These are phyloP conservation scores for Ciconia nigra DNA, from an alignment of 2,797 vertebrate species.

Conservation along the genomic window DNA sequence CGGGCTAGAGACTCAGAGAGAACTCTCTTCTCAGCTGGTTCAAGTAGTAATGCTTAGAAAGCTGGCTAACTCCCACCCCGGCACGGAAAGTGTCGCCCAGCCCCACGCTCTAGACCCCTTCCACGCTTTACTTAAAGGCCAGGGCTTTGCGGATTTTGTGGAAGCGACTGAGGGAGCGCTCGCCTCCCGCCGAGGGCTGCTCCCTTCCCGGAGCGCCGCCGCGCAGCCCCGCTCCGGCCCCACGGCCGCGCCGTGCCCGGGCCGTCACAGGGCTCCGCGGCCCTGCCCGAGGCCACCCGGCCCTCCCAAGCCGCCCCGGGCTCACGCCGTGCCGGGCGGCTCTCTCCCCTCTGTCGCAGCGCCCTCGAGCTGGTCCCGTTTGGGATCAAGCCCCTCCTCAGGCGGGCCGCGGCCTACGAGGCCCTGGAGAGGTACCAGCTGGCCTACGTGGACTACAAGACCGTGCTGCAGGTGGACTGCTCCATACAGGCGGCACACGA, in stretches of 20 bases:
- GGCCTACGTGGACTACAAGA: conserved; percentile 93
- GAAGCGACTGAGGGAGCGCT: not conserved
- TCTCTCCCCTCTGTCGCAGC: not conserved
- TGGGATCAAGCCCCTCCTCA: conserved; percentile 86
- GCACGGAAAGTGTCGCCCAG: rapidly evolving
- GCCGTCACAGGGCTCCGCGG: not conserved
- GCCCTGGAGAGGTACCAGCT: conserved; percentile 85
- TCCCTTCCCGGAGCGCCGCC: rapidly evolving
- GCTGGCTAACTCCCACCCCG: rapidly evolving
- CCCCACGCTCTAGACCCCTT: not conserved
- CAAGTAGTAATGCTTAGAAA: not conserved
- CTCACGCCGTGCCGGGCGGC: not conserved
- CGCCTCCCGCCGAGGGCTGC: rapidly evolving
- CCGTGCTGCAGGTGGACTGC: conserved; percentile 84
- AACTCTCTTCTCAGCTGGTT: not conserved
- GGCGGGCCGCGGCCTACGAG: conserved; percentile 87
- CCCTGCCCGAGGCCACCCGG: not conserved
- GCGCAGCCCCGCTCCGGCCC: rapidly evolving
- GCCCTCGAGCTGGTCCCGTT: conserved; percentile 84
- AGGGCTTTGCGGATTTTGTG: rapidly evolving
- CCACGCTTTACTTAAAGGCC: rapidly evolving
- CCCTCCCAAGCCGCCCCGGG: too few relatives aligned
- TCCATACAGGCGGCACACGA: conserved; percentile 83
- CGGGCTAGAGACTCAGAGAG: too few relatives aligned
- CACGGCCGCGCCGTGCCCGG: too few relatives aligned